Conservation (phyloP, 2,113 vertebrate genomes). For the Willisornis vidua region DNA sequence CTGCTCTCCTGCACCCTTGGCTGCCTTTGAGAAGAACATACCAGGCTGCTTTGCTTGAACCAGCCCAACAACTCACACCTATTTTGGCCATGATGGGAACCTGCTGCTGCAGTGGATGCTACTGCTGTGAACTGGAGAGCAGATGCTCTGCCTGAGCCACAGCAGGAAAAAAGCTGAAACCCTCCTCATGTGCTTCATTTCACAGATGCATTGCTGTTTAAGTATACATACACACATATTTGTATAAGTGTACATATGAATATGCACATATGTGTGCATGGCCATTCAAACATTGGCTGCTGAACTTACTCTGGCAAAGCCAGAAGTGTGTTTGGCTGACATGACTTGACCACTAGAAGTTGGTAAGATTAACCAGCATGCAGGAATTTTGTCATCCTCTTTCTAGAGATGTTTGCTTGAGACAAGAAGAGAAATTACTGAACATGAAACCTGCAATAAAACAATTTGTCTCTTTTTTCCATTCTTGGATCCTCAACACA, state of each 20-base stretch:
- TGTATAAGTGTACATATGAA: too few species aligned
- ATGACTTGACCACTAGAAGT: neutral
- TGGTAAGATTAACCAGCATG: neutral
- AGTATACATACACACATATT: neutral
- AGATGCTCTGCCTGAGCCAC: neutral
- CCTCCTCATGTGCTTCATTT: neutral
- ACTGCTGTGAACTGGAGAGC: neutral
- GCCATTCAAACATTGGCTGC: neutral
- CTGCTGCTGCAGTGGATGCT: neutral
- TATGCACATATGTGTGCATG: accelerated
- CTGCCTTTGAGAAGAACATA: neutral
- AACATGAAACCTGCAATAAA: neutral
- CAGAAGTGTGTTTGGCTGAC: neutral
- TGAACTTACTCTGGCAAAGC: neutral
- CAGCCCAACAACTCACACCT: neutral
- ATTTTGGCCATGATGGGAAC: neutral
- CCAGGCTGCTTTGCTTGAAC: neutral
- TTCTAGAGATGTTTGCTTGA: neutral
- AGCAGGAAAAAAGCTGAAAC: neutral
- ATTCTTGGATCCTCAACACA: neutral
- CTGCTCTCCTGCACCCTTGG: neutral
- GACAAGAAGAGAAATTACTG: neutral
- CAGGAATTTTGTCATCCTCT: neutral
- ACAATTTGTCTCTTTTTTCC: neutral
- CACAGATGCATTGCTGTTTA: neutral